Evolutionary conservation across 2,113 vertebrate species (phyloP).

Genomic region (Crotophaga sulcirostris): DNA sequence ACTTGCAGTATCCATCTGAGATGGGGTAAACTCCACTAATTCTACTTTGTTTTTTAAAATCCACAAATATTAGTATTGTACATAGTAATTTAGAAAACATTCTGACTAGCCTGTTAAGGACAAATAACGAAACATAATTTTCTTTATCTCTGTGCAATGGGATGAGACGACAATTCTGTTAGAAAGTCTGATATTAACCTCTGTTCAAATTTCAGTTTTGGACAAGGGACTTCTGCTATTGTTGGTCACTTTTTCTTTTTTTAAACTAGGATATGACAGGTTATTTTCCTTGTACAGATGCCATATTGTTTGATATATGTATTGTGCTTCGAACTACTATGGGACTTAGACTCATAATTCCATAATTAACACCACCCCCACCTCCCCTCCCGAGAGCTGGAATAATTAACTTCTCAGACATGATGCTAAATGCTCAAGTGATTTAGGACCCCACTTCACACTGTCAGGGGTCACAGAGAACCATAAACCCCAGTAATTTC

Average conservation of each 20-base stretch:
- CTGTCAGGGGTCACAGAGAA: background rate
- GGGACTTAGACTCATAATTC: background rate
- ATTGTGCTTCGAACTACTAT: background rate
- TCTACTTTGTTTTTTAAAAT: background rate
- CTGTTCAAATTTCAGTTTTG: background rate
- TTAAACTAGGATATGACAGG: background rate
- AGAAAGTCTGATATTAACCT: background rate
- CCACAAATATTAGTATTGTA: background rate
- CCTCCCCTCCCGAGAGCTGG: background rate
- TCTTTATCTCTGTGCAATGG: background rate
- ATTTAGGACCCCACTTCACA: background rate
- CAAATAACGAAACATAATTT: rapidly evolving
- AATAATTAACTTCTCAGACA: background rate
- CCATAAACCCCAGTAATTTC: background rate
- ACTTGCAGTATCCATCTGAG: background rate
- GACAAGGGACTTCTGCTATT: background rate
- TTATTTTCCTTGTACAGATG: background rate
- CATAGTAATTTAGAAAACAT: background rate
- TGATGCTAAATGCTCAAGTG: background rate
- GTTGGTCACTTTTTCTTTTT: background rate
- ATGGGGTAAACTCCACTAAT: background rate
- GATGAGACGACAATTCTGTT: background rate
- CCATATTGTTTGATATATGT: background rate
- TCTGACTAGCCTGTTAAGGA: background rate
- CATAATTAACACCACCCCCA: background rate